phyloP scores from a whole-genome alignment of 2,113 vertebrate genomes.

The Porphyrio hochstetteri region DNA sequence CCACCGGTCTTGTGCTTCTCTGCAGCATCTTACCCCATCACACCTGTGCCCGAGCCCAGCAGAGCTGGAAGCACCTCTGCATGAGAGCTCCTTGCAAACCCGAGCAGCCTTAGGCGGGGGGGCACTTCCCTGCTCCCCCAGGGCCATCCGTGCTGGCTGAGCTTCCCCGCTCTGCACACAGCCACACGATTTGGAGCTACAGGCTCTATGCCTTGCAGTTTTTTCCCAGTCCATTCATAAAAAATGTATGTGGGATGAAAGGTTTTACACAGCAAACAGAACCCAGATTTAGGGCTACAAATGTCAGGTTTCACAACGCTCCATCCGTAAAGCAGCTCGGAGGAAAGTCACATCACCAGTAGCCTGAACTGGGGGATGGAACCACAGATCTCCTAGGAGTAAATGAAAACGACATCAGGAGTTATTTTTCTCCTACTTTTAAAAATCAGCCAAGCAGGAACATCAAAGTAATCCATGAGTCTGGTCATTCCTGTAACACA shows the following conservation, averaged over 20 bases:
- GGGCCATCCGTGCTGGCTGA: not conserved
- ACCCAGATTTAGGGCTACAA: constrained; percentile 25
- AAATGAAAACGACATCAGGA: not conserved
- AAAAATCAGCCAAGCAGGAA: not conserved
- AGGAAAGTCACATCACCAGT: constrained; percentile 13
- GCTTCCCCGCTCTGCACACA: not conserved
- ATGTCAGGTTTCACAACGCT: constrained; percentile 36
- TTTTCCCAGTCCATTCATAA: constrained; percentile 40
- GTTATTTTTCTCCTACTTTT: constrained; percentile 14
- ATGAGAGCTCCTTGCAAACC: not conserved
- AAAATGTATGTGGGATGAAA: constrained; percentile 54
- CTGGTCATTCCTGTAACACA: constrained; percentile 14
- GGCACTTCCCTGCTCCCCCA: not conserved
- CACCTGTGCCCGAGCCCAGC: not conserved
- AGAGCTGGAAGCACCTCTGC: not conserved
- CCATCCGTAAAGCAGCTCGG: not conserved
- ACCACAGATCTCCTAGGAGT: not conserved
- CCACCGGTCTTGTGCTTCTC: rapidly evolving
- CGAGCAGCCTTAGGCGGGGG: not conserved
- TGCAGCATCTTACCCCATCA: rapidly evolving
- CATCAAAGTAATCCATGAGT: constrained; percentile 48
- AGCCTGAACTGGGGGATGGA: not conserved
- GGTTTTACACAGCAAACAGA: constrained; percentile 68
- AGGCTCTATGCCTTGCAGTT: not conserved
- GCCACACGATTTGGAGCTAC: not conserved